Percentiles rank a stretch among this genome's conserved stretches.
phyloP scores from a whole-genome alignment of 2,888 invertebrate species.

The Nesidiocoris tenuis region DNA sequence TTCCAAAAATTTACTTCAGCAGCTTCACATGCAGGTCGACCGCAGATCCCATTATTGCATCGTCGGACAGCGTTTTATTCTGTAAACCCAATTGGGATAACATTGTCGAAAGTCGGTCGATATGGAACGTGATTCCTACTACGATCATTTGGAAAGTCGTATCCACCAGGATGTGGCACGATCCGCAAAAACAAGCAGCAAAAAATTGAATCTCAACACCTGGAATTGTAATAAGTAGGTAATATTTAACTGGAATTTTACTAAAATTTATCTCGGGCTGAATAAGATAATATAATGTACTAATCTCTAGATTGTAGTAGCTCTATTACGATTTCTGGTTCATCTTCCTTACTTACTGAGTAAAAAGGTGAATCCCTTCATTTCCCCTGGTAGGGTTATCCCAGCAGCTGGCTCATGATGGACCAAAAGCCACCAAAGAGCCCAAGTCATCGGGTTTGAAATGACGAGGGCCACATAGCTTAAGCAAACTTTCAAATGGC shows the following conservation, averaged over 20 bases:
- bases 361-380: background rate
- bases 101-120: slow-evolving; percentile 1
- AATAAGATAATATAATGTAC: no score
- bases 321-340: no score
- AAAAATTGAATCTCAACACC: no score
- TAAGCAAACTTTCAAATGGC: background rate
- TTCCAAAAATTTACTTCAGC: slow-evolving; percentile 20
- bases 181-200: slow-evolving; percentile 18
- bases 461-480: slow-evolving; percentile 3
- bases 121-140: slow-evolving; percentile 9
- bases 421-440: background rate
- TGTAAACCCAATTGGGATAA: slow-evolving; percentile 1
- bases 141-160: slow-evolving; percentile 14
- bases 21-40: slow-evolving; percentile 17
- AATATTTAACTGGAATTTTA: no score
- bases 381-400: background rate
- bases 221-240: no score
- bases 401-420: slow-evolving; percentile 11
- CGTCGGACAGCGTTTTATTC: slow-evolving; percentile 4
- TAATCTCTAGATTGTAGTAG: no score
- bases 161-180: slow-evolving; percentile 32
- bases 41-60: background rate
- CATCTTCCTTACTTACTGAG: slow-evolving; percentile 16
- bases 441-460: slow-evolving; percentile 12
- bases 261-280: no score